Evolutionary conservation across 2,113 vertebrate genomes (phyloP).

Genomic region (Alectura lathami): DNA sequence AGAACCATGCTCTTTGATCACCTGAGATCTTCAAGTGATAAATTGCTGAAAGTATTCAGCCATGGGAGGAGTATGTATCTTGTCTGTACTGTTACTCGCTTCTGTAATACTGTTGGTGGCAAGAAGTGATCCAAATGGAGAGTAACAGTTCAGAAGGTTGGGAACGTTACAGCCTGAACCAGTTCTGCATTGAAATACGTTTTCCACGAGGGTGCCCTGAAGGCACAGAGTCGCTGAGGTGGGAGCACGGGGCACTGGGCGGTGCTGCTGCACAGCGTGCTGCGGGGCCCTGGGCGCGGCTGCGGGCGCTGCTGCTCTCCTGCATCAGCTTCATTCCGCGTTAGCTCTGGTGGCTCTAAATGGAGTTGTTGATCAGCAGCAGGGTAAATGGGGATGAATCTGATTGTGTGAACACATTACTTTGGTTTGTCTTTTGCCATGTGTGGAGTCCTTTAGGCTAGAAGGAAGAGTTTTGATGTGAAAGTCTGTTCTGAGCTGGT

Average conservation of each 20-base stretch:
- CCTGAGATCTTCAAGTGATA: background rate
- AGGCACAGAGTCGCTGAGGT: background rate
- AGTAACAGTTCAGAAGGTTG: background rate
- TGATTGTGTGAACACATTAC: background rate
- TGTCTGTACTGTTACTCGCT: background rate
- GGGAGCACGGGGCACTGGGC: background rate
- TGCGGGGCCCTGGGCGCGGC: background rate
- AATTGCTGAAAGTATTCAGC: background rate
- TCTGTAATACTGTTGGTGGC: background rate
- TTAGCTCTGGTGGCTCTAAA: background rate
- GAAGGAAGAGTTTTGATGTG: background rate
- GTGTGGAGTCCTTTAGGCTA: background rate
- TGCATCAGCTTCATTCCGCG: background rate
- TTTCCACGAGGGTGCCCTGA: rapidly evolving
- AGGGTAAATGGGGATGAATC: background rate
- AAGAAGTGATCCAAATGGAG: background rate
- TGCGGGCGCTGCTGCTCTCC: background rate
- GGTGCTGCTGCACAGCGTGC: slow-evolving; percentile 16
- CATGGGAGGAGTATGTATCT: background rate
- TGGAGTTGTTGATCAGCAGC: background rate
- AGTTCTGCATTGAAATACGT: rapidly evolving
- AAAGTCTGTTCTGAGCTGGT: background rate
- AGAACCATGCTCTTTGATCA: background rate
- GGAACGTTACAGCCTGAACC: background rate
- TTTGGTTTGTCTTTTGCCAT: background rate